These are phyloP conservation scores for Spodoptera littoralis DNA, from an alignment of 2,888 invertebrate genomes.

Conservation along the genomic window DNA sequence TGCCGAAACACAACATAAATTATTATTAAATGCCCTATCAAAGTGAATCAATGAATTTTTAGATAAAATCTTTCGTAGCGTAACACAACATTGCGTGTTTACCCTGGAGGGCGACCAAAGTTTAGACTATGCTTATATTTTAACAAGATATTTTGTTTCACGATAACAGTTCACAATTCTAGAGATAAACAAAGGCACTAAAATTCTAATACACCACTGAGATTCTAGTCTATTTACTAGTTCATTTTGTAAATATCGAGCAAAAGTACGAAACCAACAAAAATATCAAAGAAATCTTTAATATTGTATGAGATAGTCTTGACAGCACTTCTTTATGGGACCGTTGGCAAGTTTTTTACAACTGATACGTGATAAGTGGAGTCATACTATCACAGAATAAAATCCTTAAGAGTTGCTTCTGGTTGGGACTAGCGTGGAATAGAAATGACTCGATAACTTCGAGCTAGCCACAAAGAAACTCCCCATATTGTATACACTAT, in stretches of 20 bases:
- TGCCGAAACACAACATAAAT: constrained; percentile 43
- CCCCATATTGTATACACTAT: constrained; percentile 24
- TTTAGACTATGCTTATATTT: too few species aligned
- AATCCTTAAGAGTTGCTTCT: not conserved
- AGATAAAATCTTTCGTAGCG: not conserved
- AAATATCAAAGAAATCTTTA: not conserved
- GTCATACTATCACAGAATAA: constrained; percentile 1
- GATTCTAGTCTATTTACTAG: too few species aligned
- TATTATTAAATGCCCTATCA: constrained; percentile 29
- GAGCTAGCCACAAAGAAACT: constrained; percentile 28
- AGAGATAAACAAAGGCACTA: too few species aligned
- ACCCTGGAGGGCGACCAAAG: too few species aligned
- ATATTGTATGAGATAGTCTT: constrained; percentile 2
- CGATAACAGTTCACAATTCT: too few species aligned
- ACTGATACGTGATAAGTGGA: constrained; percentile 18
- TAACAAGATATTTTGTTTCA: too few species aligned
- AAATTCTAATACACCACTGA: too few species aligned
- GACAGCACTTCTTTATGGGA: constrained; percentile 3
- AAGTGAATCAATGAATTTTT: constrained; percentile 12
- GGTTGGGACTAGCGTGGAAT: constrained; percentile 8
- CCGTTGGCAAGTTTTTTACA: constrained; percentile 18
- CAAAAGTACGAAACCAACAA: too few species aligned
- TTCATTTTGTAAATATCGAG: too few species aligned
- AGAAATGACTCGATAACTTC: constrained; percentile 24
- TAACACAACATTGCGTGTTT: too few species aligned